Percentiles rank a stretch among this genome's conserved stretches.
These are phyloP conservation scores for Drosophila lacertosa DNA, from an alignment of 1,140 invertebrate genomes.

Conservation along the genomic window DNA sequence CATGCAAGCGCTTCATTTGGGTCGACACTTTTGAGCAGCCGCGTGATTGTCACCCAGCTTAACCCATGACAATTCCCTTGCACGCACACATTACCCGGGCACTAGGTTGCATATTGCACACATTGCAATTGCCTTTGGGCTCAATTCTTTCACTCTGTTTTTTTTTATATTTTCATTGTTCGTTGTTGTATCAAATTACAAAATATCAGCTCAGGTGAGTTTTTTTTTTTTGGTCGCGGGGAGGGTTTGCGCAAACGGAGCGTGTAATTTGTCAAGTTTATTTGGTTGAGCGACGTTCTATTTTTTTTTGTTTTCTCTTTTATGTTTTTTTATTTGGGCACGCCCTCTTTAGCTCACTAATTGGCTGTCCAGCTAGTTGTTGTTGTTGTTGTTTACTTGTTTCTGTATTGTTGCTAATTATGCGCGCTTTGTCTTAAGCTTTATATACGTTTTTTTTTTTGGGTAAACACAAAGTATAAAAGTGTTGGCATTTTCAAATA, in stretches of 20 bases:
- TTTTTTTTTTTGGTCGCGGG: constrained; percentile 21
- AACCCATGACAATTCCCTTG: constrained; percentile 6
- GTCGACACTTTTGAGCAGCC: constrained; percentile 1
- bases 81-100: not conserved
- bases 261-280: constrained; percentile 80
- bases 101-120: constrained; percentile 40
- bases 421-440: constrained; percentile 60
- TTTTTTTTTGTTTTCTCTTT: not conserved
- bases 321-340: not conserved
- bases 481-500: constrained; percentile 64
- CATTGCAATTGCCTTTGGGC: constrained; percentile 23
- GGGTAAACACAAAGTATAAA: constrained; percentile 43
- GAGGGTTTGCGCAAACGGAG: constrained; percentile 35
- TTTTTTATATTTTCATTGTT: constrained; percentile 8
- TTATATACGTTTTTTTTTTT: constrained; percentile 8
- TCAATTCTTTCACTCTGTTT: no score
- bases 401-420: constrained; percentile 62
- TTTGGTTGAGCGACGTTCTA: constrained; percentile 72
- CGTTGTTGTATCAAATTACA: constrained; percentile 54
- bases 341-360: constrained; percentile 49
- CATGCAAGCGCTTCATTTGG: constrained; percentile 15
- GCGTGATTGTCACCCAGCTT: constrained; percentile 25
- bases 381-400: constrained; percentile 40
- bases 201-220: constrained; percentile 31
- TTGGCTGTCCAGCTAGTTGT: constrained; percentile 53